Conservation (phyloP, 2,113 vertebrate genomes). For the Cyanoramphus novaezelandiae region DNA sequence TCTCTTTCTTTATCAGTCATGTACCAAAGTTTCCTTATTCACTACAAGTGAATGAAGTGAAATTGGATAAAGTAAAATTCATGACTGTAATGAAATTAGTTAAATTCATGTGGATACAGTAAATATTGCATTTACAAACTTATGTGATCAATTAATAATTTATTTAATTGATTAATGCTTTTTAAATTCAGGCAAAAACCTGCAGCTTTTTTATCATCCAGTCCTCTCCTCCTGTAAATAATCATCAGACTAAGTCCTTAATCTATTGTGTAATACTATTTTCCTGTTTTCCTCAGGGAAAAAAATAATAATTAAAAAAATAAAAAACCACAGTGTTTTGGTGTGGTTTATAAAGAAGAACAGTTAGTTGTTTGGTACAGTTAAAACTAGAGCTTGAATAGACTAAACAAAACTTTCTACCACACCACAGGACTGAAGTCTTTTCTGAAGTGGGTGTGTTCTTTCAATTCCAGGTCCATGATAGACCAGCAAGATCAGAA, state of each 20-base stretch:
- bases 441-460: neutral
- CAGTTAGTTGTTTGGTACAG: neutral
- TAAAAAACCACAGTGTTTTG: neutral
- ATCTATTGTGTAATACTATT: neutral
- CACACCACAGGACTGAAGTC: neutral
- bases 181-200: neutral
- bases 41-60: neutral
- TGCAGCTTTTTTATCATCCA: neutral
- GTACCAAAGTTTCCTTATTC: neutral
- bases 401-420: neutral
- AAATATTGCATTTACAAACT: neutral
- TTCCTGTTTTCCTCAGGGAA: neutral
- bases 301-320: neutral
- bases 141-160: neutral
- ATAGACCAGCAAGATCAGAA: fast-evolving
- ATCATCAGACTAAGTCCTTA: neutral
- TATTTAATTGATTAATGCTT: neutral
- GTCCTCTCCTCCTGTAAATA: neutral
- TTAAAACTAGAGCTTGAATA: neutral
- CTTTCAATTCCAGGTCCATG: neutral
- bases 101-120: neutral
- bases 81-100: neutral
- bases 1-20: neutral
- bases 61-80: neutral
- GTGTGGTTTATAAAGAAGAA: neutral